Evolutionary conservation across 2,113 vertebrate species (phyloP), one percentile per base, ranked within the genome.

Genomic region (Acanthisitta chloris): DNA sequence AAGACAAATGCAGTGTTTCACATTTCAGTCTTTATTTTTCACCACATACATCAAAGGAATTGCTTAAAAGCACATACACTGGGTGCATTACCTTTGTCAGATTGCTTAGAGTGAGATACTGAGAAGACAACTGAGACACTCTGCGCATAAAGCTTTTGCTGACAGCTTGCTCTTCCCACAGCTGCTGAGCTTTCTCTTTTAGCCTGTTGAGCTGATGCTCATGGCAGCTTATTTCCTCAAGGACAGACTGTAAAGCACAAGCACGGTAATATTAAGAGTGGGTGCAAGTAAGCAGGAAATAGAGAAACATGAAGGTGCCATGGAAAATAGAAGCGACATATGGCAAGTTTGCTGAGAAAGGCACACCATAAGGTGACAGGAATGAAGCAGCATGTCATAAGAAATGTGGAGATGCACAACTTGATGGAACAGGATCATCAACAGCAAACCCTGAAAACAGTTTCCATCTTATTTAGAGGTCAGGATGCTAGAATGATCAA

Each of bases 61-160:
- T 48, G 55, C 48, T 85, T 81, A 73, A 79, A 81, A 94, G 96
- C 96, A 95, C 79, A 42, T 14, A 81, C 46, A 77, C 7, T 36
- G 66, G 67, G 49, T 79, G 94, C 90, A 76, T 99, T 99, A 99
- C 99, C 99, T 99, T 99, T 49, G 99, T 99, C 97, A 99, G 95
- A 98, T 99, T 99, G 98, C 98, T 99, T 98, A 99, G 98, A 84
- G 99, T 98, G 96, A 99, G 98, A 96, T 99, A 99, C 71, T 99
- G 99, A 72, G 99, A 98, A 80, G 99, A 99, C 91, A 99, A 98
- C 98, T 99, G 99, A 93, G 99, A 99, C 74, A 99, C 99, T 95
- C 99, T 99, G 97, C 99, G 99, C 97, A 99, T 98, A 98, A 99
- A 99, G 98, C 98, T 99, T 98, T 99, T 99, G 97, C 99, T 99